These are phyloP conservation scores for Planococcus citri DNA, from an alignment of 1,140 invertebrate genomes.

Conservation along the genomic window DNA sequence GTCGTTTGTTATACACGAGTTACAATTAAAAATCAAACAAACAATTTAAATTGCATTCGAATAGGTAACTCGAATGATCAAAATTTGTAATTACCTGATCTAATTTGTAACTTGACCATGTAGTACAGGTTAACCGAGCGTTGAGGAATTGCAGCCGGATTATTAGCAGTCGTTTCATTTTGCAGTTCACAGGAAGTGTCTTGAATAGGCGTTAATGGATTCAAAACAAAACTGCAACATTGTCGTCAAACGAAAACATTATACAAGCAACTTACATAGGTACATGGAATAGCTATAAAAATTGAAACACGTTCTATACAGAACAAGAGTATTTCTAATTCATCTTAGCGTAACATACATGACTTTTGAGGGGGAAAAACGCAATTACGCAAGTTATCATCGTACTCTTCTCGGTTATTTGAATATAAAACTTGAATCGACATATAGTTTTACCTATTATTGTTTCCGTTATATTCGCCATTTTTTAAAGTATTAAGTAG, in stretches of 20 bases:
- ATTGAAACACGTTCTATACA: not conserved
- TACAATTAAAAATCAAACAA: no score
- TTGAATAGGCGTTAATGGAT: slow-evolving; percentile 78
- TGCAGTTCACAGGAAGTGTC: slow-evolving; percentile 84
- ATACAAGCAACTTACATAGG: not conserved
- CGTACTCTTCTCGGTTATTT: not conserved
- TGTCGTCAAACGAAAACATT: slow-evolving; percentile 16
- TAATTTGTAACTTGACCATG: slow-evolving; percentile 83
- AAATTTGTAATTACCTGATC: slow-evolving; percentile 57
- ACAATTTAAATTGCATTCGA: no score
- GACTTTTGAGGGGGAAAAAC: not conserved
- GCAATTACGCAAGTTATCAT: not conserved
- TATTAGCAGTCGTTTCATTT: slow-evolving; percentile 79
- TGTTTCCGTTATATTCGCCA: no score
- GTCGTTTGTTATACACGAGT: no score
- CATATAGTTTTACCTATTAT: no score
- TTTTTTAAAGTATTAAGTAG: no score
- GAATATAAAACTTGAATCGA: no score
- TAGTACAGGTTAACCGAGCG: slow-evolving; percentile 84
- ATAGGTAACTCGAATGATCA: no score
- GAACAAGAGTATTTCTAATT: not conserved
- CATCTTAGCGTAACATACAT: not conserved
- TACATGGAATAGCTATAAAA: not conserved
- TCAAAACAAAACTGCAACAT: slow-evolving; percentile 64
- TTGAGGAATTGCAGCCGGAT: slow-evolving; percentile 66